A percentile compares a stretch with the other conserved stretches of the same genome.
Conservation (phyloP, 1,140 invertebrate genomes). For the Andricus grossulariae region DNA sequence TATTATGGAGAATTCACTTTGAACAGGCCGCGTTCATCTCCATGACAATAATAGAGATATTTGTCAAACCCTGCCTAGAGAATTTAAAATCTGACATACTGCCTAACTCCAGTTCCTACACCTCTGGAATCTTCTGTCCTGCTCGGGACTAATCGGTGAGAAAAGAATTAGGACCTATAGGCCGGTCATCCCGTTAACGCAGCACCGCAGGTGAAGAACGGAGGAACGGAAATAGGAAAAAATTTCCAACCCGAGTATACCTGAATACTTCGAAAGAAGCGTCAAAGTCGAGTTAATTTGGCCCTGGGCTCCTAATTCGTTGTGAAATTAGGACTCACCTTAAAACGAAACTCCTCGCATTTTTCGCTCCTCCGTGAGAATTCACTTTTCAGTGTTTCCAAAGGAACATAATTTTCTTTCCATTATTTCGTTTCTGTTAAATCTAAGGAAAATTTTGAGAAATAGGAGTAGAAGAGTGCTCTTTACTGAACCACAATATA, state of each 20-base stretch:
- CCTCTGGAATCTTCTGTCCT: neutral
- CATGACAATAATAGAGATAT: conserved; percentile 75
- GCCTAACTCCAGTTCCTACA: conserved; percentile 1
- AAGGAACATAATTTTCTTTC: neutral
- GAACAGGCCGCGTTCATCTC: conserved; percentile 60
- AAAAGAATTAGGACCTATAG: conserved; percentile 4
- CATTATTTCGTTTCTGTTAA: neutral
- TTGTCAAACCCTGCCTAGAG: conserved; percentile 56
- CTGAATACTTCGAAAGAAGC: neutral
- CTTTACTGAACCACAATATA: neutral
- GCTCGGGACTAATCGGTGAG: neutral
- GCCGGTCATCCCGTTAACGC: conserved; percentile 1
- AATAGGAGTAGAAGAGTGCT: no score
- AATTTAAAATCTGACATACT: conserved; percentile 60
- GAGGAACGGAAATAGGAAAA: conserved; percentile 12
- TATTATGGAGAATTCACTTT: neutral
- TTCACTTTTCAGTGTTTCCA: neutral
- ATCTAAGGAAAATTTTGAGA: no score
- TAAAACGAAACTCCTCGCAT: conserved; percentile 1
- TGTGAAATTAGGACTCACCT: conserved; percentile 30
- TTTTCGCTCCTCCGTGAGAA: neutral
- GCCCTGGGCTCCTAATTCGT: conserved; percentile 18
- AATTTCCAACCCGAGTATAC: conserved; percentile 24
- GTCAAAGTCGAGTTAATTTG: conserved; percentile 1
- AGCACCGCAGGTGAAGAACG: conserved; percentile 13